Evolutionary conservation across 2,113 vertebrate genomes (phyloP).

Genomic region (Rallus limicola): DNA sequence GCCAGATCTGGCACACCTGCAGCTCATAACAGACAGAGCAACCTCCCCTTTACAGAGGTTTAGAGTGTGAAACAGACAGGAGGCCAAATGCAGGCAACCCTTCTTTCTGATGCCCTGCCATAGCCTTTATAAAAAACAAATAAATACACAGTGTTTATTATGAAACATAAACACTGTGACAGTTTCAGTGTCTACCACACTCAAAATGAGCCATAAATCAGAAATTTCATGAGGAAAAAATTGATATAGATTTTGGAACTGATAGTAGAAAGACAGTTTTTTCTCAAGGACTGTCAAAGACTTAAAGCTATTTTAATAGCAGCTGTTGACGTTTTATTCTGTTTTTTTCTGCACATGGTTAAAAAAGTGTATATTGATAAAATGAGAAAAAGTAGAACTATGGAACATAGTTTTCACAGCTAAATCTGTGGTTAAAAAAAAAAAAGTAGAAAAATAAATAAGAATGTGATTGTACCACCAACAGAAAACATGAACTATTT

Average conservation of each 20-base stretch:
- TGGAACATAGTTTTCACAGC: not conserved
- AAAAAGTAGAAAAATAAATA: not conserved
- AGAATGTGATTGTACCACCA: not conserved
- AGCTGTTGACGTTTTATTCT: not conserved
- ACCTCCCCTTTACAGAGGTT: not conserved
- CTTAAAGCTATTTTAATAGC: not conserved
- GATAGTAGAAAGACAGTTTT: not conserved
- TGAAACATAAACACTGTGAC: not conserved
- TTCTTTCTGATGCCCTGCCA: not conserved
- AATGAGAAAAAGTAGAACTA: not conserved
- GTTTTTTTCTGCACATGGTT: not conserved
- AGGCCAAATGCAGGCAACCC: not conserved
- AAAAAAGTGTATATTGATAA: not conserved
- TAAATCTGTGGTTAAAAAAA: not conserved
- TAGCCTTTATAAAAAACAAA: not conserved
- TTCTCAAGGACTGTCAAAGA: not conserved
- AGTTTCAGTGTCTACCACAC: not conserved
- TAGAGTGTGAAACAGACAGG: not conserved
- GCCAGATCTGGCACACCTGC: not conserved
- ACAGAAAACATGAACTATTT: not conserved
- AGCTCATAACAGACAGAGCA: accelerated
- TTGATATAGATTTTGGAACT: not conserved
- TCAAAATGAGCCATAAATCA: not conserved
- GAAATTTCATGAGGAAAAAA: not conserved
- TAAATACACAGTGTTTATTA: not conserved